Evolutionary conservation across 2,888 invertebrate species (phyloP).

Genomic region (Drosophila limbata): DNA sequence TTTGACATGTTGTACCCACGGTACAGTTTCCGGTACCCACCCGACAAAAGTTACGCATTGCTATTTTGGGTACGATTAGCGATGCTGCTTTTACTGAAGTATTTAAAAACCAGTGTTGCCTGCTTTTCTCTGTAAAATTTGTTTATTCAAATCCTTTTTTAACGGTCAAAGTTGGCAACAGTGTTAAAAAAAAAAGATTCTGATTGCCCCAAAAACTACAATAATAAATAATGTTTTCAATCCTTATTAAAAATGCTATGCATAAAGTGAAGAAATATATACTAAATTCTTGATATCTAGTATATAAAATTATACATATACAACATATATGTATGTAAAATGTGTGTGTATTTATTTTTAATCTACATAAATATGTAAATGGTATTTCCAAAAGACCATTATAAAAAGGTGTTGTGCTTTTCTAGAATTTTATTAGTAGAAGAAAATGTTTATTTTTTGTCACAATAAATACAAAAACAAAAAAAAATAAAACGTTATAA

Average conservation of each 20-base stretch:
- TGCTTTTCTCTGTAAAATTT: too few species aligned
- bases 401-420: constrained; percentile 85
- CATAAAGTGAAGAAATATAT: constrained; percentile 51
- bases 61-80: constrained; percentile 32
- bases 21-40: constrained; percentile 49
- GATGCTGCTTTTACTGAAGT: constrained; percentile 29
- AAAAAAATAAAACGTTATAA: constrained; percentile 14
- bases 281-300: constrained; percentile 67
- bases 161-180: too few species aligned
- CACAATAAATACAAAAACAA: constrained; percentile 59
- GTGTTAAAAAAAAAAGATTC: not conserved
- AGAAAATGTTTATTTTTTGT: constrained; percentile 75
- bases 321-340: constrained; percentile 61
- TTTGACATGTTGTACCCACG: not conserved
- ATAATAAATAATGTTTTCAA: constrained; percentile 64
- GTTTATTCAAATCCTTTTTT: too few species aligned
- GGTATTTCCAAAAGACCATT: constrained; percentile 84
- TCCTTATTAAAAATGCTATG: constrained; percentile 69
- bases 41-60: constrained; percentile 30
- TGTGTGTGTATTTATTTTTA: constrained; percentile 75
- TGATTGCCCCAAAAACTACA: constrained; percentile 30
- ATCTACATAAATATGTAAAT: constrained; percentile 74
- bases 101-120: constrained; percentile 1
- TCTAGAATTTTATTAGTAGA: constrained; percentile 83
- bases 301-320: constrained; percentile 52